phyloP scores from a whole-genome alignment of 2,797 vertebrate genomes.

The Lindbergichthys nudifrons region DNA sequence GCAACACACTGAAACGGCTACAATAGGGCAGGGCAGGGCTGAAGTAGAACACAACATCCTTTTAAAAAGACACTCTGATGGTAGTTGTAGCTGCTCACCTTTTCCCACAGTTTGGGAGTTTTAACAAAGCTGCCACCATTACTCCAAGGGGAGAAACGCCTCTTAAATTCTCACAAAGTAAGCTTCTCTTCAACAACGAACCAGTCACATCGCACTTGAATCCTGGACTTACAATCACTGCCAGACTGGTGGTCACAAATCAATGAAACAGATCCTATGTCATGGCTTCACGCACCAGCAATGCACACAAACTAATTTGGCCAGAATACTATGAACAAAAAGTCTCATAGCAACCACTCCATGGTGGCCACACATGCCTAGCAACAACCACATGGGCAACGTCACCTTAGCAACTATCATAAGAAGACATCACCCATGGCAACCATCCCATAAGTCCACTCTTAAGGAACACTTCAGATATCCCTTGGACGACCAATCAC shows the following conservation, averaged over 20 bases:
- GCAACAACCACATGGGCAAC: conserved; percentile 53
- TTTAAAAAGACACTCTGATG: not conserved
- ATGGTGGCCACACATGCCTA: conserved; percentile 37
- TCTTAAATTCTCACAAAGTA: not conserved
- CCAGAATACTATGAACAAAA: conserved; percentile 4
- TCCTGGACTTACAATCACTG: not conserved
- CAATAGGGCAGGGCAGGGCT: not conserved
- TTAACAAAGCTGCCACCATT: not conserved
- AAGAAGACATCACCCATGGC: conserved; percentile 54
- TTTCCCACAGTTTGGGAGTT: not conserved
- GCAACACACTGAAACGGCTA: not conserved
- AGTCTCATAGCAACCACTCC: conserved; percentile 39
- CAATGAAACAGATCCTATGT: conserved; percentile 20
- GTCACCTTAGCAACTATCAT: conserved; percentile 68
- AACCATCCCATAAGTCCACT: conserved; percentile 66
- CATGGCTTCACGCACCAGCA: not conserved
- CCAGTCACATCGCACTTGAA: not conserved
- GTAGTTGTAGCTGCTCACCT: not conserved
- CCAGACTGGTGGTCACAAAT: conserved; percentile 22
- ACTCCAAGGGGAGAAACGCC: not conserved
- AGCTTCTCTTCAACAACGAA: not conserved
- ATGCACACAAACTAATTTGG: conserved; percentile 9
- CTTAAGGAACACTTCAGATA: conserved; percentile 55
- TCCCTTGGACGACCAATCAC: conserved; percentile 23
- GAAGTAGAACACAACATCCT: conserved; percentile 3